phyloP scores from a whole-genome alignment of 2,113 vertebrate genomes.

The Psophia crepitans region DNA sequence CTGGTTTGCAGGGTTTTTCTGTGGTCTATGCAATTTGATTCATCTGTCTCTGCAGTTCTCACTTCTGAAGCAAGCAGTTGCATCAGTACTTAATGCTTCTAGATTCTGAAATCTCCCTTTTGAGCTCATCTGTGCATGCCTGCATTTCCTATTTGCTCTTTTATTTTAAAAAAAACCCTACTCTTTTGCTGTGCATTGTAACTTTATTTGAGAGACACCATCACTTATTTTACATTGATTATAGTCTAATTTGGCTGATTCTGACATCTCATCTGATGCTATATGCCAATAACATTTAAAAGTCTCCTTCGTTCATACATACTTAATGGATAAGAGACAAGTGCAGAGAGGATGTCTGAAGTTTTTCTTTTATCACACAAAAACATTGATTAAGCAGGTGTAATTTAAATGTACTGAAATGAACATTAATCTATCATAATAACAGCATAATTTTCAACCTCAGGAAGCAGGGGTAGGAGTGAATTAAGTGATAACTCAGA shows the following conservation, averaged over 20 bases:
- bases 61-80: not conserved
- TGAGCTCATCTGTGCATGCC: not conserved
- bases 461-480: not conserved
- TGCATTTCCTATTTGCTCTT: not conserved
- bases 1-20: not conserved
- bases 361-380: constrained; percentile 5
- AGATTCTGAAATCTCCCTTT: not conserved
- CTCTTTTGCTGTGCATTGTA: not conserved
- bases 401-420: constrained; percentile 27
- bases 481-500: not conserved
- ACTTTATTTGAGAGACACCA: not conserved
- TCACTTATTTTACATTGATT: constrained; percentile 20
- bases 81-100: not conserved
- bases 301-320: not conserved
- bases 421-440: constrained; percentile 33
- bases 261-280: not conserved
- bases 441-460: not conserved
- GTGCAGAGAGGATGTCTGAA: not conserved
- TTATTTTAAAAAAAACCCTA: not conserved
- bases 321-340: constrained; percentile 17
- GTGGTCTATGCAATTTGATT: not conserved
- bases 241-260: constrained; percentile 27
- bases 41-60: not conserved
- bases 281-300: constrained; percentile 27
- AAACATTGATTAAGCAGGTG: constrained; percentile 25